Percentiles rank a stretch among this genome's conserved stretches.
Conservation (phyloP, 2,888 invertebrate species). For the Rhagonycha fulva region DNA sequence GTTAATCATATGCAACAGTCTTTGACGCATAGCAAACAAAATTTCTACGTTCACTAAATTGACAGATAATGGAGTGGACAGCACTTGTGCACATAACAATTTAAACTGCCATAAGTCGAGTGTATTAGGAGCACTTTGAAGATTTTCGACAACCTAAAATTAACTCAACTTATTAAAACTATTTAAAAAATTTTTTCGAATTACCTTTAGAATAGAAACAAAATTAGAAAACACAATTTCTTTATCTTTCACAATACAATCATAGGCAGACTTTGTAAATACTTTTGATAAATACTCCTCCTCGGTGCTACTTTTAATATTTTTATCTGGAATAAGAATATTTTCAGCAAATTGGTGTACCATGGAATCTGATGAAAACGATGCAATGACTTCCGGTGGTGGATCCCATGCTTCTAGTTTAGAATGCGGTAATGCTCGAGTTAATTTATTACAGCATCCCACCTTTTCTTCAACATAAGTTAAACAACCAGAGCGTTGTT, state of each 20-base stretch:
- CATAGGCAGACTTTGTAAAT: slow-evolving; percentile 72
- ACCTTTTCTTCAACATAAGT: slow-evolving; percentile 85
- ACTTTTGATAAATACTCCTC: slow-evolving; percentile 63
- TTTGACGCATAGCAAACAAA: slow-evolving; percentile 65
- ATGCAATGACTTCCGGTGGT: slow-evolving; percentile 67
- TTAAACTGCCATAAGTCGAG: slow-evolving; percentile 79
- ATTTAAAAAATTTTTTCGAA: slow-evolving; percentile 29
- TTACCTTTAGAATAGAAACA: slow-evolving; percentile 70
- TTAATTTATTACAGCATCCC: slow-evolving; percentile 77
- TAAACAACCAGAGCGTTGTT: slow-evolving; percentile 87
- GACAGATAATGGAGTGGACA: slow-evolving; percentile 46
- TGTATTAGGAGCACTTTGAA: slow-evolving; percentile 56
- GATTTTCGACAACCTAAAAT: slow-evolving; percentile 44
- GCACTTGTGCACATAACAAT: slow-evolving; percentile 60
- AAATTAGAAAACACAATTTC: slow-evolving; percentile 75
- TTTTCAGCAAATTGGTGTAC: slow-evolving; percentile 72
- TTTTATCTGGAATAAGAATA: slow-evolving; percentile 57
- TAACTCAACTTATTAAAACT: slow-evolving; percentile 20
- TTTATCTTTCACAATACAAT: slow-evolving; percentile 81
- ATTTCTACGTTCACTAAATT: slow-evolving; percentile 65
- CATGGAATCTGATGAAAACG: slow-evolving; percentile 75
- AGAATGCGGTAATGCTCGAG: slow-evolving; percentile 79
- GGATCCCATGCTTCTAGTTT: slow-evolving; percentile 71
- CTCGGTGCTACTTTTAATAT: slow-evolving; percentile 49
- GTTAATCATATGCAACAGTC: slow-evolving; percentile 60